Conservation (phyloP, 1,140 invertebrate species). For the Streblospio benedicti region DNA sequence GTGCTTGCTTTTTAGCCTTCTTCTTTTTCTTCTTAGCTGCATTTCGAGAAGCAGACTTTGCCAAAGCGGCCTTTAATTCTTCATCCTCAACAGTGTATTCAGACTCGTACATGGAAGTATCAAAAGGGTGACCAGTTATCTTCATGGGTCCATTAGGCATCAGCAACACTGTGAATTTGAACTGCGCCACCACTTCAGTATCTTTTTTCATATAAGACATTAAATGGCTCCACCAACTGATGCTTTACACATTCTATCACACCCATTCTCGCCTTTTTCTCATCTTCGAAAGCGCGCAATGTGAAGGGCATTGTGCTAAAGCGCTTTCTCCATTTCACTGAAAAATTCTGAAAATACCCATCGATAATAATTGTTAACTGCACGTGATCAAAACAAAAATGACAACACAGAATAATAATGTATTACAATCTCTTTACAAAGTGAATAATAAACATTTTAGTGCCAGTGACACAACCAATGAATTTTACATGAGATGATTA, state of each 20-base stretch:
- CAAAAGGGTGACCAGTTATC: slow-evolving; percentile 88
- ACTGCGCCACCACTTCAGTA: slow-evolving; percentile 89
- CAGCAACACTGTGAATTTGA: slow-evolving; percentile 93
- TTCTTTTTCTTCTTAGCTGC: slow-evolving; percentile 78
- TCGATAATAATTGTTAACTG: too few relatives aligned
- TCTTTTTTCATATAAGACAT: slow-evolving; percentile 64
- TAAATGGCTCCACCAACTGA: slow-evolving; percentile 94
- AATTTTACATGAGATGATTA: too few relatives aligned
- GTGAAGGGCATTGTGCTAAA: slow-evolving; percentile 80
- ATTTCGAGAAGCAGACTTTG: slow-evolving; percentile 65
- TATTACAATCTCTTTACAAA: too few relatives aligned
- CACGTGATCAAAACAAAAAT: too few relatives aligned
- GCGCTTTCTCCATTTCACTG: slow-evolving; percentile 80
- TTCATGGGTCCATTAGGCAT: slow-evolving; percentile 92
- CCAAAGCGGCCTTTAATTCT: slow-evolving; percentile 64
- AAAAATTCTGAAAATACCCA: slow-evolving; percentile 74
- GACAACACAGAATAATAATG: too few relatives aligned
- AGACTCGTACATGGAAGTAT: slow-evolving; percentile 68
- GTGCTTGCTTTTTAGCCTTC: slow-evolving; percentile 49
- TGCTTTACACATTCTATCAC: slow-evolving; percentile 96
- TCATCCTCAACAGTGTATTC: slow-evolving; percentile 75
- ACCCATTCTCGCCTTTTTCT: slow-evolving; percentile 94
- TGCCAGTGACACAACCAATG: too few relatives aligned
- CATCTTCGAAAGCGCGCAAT: slow-evolving; percentile 81
- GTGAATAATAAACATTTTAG: too few relatives aligned